phyloP scores from a whole-genome alignment of 2,113 vertebrate genomes.

The Chloropsis hardwickii region DNA sequence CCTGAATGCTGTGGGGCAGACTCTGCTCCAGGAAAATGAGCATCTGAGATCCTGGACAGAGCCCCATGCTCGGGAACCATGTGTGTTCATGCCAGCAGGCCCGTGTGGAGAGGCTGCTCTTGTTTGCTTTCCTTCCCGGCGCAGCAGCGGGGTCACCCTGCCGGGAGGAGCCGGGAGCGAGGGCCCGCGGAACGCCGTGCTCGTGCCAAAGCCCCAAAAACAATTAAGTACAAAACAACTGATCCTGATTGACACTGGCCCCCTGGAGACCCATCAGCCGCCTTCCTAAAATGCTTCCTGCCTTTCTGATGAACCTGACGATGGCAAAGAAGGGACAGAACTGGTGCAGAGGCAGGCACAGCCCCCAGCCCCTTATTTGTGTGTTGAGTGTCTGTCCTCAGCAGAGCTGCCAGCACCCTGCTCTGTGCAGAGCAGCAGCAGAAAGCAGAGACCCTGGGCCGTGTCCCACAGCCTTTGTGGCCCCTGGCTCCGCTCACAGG shows the following conservation, averaged over 20 bases:
- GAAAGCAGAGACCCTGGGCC: background rate
- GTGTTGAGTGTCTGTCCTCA: fast-evolving
- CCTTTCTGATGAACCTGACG: constrained; percentile 51
- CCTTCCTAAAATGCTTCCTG: background rate
- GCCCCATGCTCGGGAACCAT: background rate
- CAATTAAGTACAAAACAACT: constrained; percentile 73
- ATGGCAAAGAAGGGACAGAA: background rate
- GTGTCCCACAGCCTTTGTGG: background rate
- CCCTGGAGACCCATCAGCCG: constrained; percentile 54
- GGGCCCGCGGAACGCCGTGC: background rate
- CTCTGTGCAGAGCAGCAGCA: background rate
- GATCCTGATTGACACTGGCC: constrained; percentile 69
- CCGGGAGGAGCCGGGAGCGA: constrained; percentile 18
- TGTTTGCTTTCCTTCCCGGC: background rate
- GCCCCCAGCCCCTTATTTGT: background rate
- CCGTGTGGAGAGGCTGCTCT: background rate
- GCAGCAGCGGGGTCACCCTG: background rate
- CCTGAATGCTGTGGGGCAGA: background rate
- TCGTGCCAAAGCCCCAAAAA: constrained; percentile 16
- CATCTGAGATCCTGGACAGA: background rate
- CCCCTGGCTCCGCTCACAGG: fast-evolving
- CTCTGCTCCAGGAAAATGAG: background rate
- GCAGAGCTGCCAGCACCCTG: background rate
- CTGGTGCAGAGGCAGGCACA: background rate
- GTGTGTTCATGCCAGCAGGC: background rate